Base-by-base conservation (phyloP, 1,140 invertebrate species). In the Heliconius hewitsoni region DNA sequence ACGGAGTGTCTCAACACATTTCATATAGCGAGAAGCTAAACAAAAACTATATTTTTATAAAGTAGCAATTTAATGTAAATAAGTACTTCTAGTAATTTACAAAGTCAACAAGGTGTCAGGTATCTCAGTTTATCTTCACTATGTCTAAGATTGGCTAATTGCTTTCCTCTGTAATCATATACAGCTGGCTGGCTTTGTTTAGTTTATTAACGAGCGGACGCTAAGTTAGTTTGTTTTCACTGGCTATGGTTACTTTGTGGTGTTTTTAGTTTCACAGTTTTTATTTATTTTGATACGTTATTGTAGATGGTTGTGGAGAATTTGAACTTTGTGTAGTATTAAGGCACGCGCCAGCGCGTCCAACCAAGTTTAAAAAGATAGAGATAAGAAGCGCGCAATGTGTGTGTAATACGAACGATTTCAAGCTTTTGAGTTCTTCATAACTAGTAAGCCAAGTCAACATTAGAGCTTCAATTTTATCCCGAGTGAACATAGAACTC, bases 141-240 rank as follows among this genome's bases (percentile, higher is more conserved):
- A 77, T 82, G 81, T 78, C 83, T 79, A 78, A 85, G 85, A 85
- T 92, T 90, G 85, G 86, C 90, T 92, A 92, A 92, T 92, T 91
- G 90, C 87, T 79, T 91, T 92, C 87, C 87, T 80, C 85, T 92
- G 90, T 92, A 91, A 90, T 86, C 81, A 89, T 85, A 91, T 86
- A 87, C 86, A 85, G 83, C 70, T 71, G 79, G 72, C 78, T 16
- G 42, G 42, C 3, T 13, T 78, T 86, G 78, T 82, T 86, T 87
- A 81, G 57, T 84, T 79, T 85, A 81, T 82, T 84, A 84, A 84
- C 83, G 81, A 79, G 76, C 73, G 79, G 57, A 75, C 57, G 72
- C 27, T 30, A 9, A 5, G 60, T 66, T 27, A n/a, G 60, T 66
- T 66, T 66, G 60, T 27, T 66, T 66, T 27, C n/a, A 0, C 60